A percentile compares a stretch with the other conserved stretches of the same genome.
phyloP scores from a whole-genome alignment of 2,888 invertebrate species.

The Orgyia antiqua region DNA sequence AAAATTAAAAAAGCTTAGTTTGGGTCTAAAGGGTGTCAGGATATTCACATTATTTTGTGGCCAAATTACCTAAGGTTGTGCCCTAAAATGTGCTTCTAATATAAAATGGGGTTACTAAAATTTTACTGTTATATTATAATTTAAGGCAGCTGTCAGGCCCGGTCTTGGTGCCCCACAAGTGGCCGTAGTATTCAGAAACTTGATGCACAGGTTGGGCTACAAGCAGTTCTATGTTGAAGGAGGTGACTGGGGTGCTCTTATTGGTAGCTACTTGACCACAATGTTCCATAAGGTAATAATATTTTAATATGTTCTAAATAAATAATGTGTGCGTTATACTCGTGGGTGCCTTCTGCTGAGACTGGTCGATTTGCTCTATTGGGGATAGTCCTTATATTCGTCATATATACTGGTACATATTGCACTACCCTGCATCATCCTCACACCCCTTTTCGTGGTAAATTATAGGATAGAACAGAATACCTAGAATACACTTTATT shows the following conservation, averaged over 20 bases:
- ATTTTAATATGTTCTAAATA: not conserved
- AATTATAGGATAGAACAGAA: not conserved
- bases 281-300: conserved; percentile 65
- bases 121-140: not conserved
- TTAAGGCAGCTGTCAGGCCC: conserved; percentile 58
- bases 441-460: not conserved
- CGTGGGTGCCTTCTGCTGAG: not conserved
- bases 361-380: too few relatives aligned
- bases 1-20: too few relatives aligned
- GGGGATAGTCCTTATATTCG: not conserved
- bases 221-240: conserved; percentile 81
- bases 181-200: conserved; percentile 78
- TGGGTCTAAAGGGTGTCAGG: too few relatives aligned
- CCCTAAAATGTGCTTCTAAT: too few relatives aligned
- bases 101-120: too few relatives aligned
- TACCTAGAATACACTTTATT: too few relatives aligned
- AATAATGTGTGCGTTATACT: not conserved
- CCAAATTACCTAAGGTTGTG: too few relatives aligned
- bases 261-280: conserved; percentile 46
- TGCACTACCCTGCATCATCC: too few relatives aligned
- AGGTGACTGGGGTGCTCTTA: conserved; percentile 87
- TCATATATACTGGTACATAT: too few relatives aligned
- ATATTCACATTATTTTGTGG: too few relatives aligned
- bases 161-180: conserved; percentile 76
- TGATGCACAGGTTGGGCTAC: conserved; percentile 83